Conservation (phyloP, 2,888 invertebrate species). For the Didymodactylos carnosus region DNA sequence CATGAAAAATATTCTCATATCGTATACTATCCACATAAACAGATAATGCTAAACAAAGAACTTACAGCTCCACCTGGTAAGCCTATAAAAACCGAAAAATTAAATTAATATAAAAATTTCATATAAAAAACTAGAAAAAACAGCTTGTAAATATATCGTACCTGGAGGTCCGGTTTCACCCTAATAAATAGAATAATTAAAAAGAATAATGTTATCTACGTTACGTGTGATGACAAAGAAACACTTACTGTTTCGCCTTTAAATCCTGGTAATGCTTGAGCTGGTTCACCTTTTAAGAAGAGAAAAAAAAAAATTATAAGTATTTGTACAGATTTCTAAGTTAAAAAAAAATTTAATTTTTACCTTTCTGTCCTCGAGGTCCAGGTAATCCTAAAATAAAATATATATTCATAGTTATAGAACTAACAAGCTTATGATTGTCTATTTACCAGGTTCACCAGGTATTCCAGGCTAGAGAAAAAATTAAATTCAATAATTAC, state of each 20-base stretch:
- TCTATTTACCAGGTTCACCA: not conserved
- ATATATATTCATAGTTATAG: not conserved
- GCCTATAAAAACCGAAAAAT: too few species aligned
- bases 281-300: not conserved
- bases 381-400: not conserved
- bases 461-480: not conserved
- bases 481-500: not conserved
- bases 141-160: too few species aligned
- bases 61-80: constrained; percentile 3
- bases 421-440: not conserved
- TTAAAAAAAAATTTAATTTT: not conserved
- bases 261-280: not conserved
- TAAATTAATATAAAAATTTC: too few species aligned
- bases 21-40: too few species aligned
- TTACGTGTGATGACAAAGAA: too few species aligned
- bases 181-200: not conserved
- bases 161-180: not conserved
- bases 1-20: not conserved
- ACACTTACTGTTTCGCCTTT: not conserved
- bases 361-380: not conserved
- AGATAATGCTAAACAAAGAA: too few species aligned
- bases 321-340: too few species aligned
- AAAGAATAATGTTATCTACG: not conserved
- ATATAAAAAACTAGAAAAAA: too few species aligned
- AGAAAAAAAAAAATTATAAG: not conserved